A percentile compares a stretch with the other conserved stretches of the same genome.
Conservation (phyloP, 1,140 invertebrate species). For the Drosophila seguyi region DNA sequence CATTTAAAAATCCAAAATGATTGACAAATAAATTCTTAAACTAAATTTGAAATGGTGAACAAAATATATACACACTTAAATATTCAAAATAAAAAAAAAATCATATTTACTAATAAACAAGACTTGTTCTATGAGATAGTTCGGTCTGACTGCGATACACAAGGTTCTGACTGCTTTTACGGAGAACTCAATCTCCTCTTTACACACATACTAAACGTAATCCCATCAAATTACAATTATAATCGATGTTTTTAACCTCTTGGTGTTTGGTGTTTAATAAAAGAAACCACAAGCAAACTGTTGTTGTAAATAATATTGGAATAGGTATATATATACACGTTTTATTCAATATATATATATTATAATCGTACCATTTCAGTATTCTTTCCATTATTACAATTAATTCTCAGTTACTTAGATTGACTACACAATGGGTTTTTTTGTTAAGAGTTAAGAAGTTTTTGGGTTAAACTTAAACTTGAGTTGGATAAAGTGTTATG, state of each 20-base stretch:
- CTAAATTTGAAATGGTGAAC: slow-evolving; percentile 11
- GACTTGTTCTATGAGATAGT: slow-evolving; percentile 32
- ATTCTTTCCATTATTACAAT: slow-evolving; percentile 66
- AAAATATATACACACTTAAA: not conserved
- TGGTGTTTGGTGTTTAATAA: slow-evolving; percentile 57
- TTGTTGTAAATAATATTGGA: slow-evolving; percentile 13
- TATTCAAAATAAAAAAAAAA: not conserved
- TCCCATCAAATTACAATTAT: slow-evolving; percentile 1
- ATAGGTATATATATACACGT: slow-evolving; percentile 67
- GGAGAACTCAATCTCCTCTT: slow-evolving; percentile 12
- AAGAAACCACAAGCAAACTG: slow-evolving; percentile 7
- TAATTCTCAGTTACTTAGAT: slow-evolving; percentile 71
- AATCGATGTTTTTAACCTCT: slow-evolving; percentile 46
- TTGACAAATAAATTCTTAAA: slow-evolving; percentile 35
- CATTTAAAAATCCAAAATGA: slow-evolving; percentile 20
- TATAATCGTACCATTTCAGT: slow-evolving; percentile 76
- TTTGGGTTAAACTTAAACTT: slow-evolving; percentile 67
- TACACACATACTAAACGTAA: not conserved
- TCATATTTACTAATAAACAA: slow-evolving; percentile 7
- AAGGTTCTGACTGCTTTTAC: slow-evolving; percentile 25
- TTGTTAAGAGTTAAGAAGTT: slow-evolving; percentile 63
- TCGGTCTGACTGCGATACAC: slow-evolving; percentile 30
- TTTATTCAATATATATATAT: slow-evolving; percentile 68
- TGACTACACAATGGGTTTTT: slow-evolving; percentile 57
- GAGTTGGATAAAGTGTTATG: slow-evolving; percentile 48